These are phyloP conservation scores for Crypturellus undulatus DNA, from an alignment of 2,113 vertebrate genomes.

Conservation along the genomic window DNA sequence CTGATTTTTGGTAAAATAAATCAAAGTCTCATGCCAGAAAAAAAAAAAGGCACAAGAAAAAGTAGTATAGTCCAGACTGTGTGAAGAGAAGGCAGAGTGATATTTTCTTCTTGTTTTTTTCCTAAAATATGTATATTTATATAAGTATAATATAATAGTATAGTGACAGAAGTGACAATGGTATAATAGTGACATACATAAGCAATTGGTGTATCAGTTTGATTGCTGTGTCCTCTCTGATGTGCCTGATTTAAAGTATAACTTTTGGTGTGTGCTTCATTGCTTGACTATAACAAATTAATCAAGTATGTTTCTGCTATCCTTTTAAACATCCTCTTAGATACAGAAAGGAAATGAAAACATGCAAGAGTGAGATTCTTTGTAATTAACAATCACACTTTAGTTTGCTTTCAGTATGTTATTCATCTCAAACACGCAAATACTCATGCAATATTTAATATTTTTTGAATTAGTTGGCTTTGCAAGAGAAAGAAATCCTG, in stretches of 20 bases:
- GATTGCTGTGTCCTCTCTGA: conserved; percentile 25
- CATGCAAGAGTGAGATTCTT: not conserved
- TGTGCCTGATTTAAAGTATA: not conserved
- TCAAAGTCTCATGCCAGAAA: not conserved
- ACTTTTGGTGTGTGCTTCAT: not conserved
- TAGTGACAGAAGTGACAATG: not conserved
- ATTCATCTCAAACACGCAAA: not conserved
- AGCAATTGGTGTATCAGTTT: not conserved
- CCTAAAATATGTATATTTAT: not conserved
- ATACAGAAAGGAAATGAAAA: conserved; percentile 22
- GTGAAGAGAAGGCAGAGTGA: not conserved
- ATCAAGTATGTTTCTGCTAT: conserved; percentile 15
- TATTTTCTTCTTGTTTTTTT: not conserved
- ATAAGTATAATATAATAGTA: not conserved
- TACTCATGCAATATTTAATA: conserved; percentile 49
- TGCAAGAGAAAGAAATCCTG: not conserved
- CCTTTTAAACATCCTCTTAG: not conserved
- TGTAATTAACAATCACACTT: conserved; percentile 1
- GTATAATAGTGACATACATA: not conserved
- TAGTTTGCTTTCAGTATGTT: conserved; percentile 44
- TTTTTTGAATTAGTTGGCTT: conserved; percentile 43
- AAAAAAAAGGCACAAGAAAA: too few species aligned
- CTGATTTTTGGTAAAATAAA: not conserved
- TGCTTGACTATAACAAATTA: conserved; percentile 55
- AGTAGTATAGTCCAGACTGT: accelerated